phyloP scores from a whole-genome alignment of 35 echinoderm and acorn worm genomes.

The Holothuria glaberrima region DNA sequence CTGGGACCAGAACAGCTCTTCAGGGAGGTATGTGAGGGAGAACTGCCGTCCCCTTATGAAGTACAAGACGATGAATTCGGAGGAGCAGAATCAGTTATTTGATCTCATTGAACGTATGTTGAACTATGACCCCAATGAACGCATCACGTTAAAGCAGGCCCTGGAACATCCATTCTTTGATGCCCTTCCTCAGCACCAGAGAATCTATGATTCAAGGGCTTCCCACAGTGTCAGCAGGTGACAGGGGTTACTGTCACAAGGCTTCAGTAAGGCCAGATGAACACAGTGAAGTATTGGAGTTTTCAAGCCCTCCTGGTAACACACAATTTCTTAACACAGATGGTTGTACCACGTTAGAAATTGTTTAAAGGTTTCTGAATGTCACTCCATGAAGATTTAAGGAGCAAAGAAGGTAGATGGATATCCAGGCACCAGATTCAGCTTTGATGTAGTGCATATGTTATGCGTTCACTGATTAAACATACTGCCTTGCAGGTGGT shows the following conservation, averaged over 20 bases:
- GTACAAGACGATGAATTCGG: conserved; percentile 42
- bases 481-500: too few species aligned
- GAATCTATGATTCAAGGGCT: conserved; percentile 51
- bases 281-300: too few species aligned
- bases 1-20: conserved; percentile 84
- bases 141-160: conserved; percentile 65
- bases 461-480: too few species aligned
- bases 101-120: conserved; percentile 85
- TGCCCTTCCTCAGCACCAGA: conserved; percentile 60
- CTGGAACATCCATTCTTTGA: conserved; percentile 85
- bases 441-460: too few species aligned
- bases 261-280: too few species aligned
- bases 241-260: conserved; percentile 2
- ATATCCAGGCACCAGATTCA: too few species aligned
- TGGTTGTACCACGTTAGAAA: too few species aligned
- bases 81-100: conserved; percentile 77
- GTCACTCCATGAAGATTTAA: too few species aligned
- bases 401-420: too few species aligned
- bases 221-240: conserved; percentile 94
- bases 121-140: conserved; percentile 73
- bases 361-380: too few species aligned
- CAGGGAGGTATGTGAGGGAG: conserved; percentile 91
- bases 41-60: conserved; percentile 81
- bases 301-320: too few species aligned
- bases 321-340: too few species aligned